Evolutionary conservation across 2,888 invertebrate species (phyloP).

Genomic region (Eristalis pertinax): DNA sequence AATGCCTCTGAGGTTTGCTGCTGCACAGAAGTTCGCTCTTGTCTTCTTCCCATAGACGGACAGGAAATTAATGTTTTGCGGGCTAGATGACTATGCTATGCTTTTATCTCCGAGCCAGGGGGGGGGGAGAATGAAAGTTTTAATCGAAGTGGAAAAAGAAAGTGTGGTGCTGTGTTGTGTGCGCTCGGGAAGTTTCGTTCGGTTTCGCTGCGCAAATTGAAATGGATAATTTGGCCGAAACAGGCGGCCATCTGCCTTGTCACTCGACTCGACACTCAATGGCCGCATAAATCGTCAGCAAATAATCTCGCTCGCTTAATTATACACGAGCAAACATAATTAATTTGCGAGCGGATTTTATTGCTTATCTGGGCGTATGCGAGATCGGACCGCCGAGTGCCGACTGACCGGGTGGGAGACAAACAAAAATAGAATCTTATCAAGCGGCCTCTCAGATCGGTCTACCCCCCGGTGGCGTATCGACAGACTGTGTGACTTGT

Average conservation of each 20-base stretch:
- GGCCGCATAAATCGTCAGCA: not conserved
- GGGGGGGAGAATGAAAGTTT: constrained; percentile 44
- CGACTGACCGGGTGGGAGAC: not conserved
- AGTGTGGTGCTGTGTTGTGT: constrained; percentile 39
- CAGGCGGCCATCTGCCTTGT: not conserved
- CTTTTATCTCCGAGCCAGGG: not conserved
- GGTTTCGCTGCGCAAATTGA: constrained; percentile 20
- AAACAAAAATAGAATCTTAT: constrained; percentile 43
- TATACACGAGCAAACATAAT: constrained; percentile 17
- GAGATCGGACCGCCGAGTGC: not conserved
- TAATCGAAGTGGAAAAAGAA: constrained; percentile 69
- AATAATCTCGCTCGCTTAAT: constrained; percentile 35
- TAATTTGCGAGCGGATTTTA: constrained; percentile 16
- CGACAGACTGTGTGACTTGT: no score
- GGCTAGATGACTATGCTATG: constrained; percentile 19
- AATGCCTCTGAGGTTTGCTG: not conserved
- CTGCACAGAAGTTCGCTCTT: constrained; percentile 12
- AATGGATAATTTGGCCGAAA: constrained; percentile 57
- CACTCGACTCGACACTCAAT: not conserved
- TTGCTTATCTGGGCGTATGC: not conserved
- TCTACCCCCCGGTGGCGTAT: not conserved
- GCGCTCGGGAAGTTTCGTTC: constrained; percentile 42
- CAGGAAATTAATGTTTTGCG: constrained; percentile 67
- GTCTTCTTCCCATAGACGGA: constrained; percentile 21
- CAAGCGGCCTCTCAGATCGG: constrained; percentile 20